Base-by-base conservation (phyloP, 2,888 invertebrate genomes). In the Abscondita cerata region DNA sequence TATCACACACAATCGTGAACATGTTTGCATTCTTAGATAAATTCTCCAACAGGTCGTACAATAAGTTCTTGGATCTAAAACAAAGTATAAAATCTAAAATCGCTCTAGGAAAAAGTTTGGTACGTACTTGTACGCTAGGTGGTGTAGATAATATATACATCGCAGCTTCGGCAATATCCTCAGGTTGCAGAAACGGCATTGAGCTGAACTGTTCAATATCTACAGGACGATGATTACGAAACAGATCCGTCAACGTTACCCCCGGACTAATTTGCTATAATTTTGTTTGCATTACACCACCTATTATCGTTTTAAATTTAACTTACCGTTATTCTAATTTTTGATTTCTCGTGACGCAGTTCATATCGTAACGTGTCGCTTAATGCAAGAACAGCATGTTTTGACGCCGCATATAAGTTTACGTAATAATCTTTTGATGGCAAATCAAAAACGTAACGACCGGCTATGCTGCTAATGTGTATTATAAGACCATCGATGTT, bases 61-160 rank as follows among this genome's bases (percentile, higher is more conserved):
- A 41, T 41, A 2, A 41, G 12, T 13, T 41, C 41, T 41, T 41
- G 12, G 3, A 41, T 13, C 41, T 41, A 13, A 41, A 41, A 41
- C 13, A 12, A 36, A n/a, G n/a, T n/a, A n/a, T n/a, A n/a, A n/a
- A n/a, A n/a, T n/a, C n/a, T n/a, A n/a, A n/a, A n/a, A n/a, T n/a
- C n/a, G n/a, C n/a, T n/a, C n/a, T n/a, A n/a, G n/a, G n/a, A n/a
- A n/a, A n/a, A n/a, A n/a, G n/a, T n/a, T n/a, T n/a, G n/a, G n/a
- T n/a, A n/a, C 12, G n/a, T 48, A 62, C 62, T 46, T 62, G 58
- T 0, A 62, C 62, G 1, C 16, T 4, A 1, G 53, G 48, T 18
- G 62, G 58, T n/a, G 62, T 62, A 13, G 58, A 58, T 19, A 62
- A 51, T 38, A 62, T 50, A 15, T 58, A 59, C 44, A 62, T 36